Base-by-base conservation (phyloP, 2,113 vertebrate genomes). In the Serinus canaria region DNA sequence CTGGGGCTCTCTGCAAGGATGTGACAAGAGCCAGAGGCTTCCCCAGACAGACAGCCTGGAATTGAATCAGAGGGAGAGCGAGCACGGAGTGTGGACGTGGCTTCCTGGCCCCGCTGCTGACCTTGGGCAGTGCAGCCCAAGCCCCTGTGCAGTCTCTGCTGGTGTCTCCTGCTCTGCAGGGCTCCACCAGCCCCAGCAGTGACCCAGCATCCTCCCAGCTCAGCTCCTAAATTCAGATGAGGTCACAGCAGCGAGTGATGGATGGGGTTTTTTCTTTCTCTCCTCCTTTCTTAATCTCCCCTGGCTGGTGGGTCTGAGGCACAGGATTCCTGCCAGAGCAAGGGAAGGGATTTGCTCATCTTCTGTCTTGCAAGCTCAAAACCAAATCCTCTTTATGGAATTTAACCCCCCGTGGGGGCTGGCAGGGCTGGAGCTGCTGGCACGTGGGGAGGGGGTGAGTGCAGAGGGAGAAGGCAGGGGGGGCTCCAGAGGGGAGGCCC, bases 371-470 rank as follows among this genome's bases (percentile, higher is more conserved):
- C 74, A 60, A 94, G 89, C 92, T 95, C 69, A 37, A 63, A 95
- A 19, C 85, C 73, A 96, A 97, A 97, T 97, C 96, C 94, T 96
- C 95, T 93, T 94, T 96, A 7, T 74, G 90, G 90, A 92, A 43
- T 93, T 96, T 94, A 96, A 90, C 95, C 83, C 76, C 44, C 63
- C 44, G 88, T 30, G 90, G 8, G 83, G 93, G 76, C 80, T 86
- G 92, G 85, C 68, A 73, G 89, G 58, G 49, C 77, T 46, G 83
- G 30, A 73, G 72, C 0, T 1, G 53, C 33, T 47, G 70, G 84
- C 64, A 17, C 5, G 2, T 1, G 43, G 41, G 22, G 46, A 13
- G 41, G 59, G 30, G 15, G 16, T 1, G 83, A 7, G 4, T 7
- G 7, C 30, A 4, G 74, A 2, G 31, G 83, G 83, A 41, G 41